Percentiles rank a stretch among this genome's conserved stretches.
Conservation (phyloP, 2,113 vertebrate genomes). For the Daboia siamensis region DNA sequence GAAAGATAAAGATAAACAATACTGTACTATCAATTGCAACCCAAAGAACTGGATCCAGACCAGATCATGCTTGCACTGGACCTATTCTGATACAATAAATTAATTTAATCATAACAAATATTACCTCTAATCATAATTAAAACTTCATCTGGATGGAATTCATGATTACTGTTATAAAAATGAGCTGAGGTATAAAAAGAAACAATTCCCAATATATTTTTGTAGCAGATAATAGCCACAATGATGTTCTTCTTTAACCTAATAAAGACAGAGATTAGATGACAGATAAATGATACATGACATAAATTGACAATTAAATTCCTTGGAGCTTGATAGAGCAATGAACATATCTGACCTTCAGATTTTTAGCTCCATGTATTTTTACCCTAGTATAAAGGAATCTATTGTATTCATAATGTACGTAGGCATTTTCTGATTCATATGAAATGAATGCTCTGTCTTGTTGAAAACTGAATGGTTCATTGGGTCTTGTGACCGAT, state of each 20-base stretch:
- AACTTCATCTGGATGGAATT: background rate
- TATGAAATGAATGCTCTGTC: background rate
- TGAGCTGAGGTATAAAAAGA: background rate
- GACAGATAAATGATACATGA: background rate
- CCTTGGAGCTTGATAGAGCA: background rate
- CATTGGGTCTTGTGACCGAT: background rate
- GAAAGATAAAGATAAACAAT: background rate
- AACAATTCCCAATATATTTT: background rate
- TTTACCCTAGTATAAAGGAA: background rate
- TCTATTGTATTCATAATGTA: background rate
- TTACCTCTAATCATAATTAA: background rate
- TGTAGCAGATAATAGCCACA: background rate
- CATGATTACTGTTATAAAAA: background rate
- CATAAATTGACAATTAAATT: background rate
- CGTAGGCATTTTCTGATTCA: background rate
- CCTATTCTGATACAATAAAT: background rate
- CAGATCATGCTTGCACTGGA: background rate
- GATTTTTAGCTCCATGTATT: background rate
- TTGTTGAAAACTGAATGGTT: background rate
- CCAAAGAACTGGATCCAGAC: background rate
- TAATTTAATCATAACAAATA: background rate
- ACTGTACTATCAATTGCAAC: background rate
- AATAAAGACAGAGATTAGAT: background rate
- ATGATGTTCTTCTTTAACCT: background rate
- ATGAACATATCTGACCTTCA: background rate